These are phyloP conservation scores for Ernsta delagoae DNA, from an alignment of 2,888 invertebrate species.

Conservation along the genomic window DNA sequence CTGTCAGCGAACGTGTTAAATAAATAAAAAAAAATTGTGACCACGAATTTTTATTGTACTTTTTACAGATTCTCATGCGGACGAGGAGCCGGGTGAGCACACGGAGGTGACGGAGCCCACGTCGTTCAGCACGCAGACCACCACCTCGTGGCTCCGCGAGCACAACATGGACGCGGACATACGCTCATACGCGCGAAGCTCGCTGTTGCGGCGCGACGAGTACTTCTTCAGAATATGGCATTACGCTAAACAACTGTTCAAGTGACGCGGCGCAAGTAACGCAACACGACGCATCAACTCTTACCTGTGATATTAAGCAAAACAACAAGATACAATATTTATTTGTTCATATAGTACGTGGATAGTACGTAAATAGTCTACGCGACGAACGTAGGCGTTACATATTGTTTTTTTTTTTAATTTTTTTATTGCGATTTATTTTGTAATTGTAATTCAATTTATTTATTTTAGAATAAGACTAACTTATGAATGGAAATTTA, in stretches of 20 bases:
- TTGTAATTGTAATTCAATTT: slow-evolving; percentile 50
- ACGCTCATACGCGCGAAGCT: slow-evolving; percentile 94
- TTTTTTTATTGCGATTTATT: slow-evolving; percentile 55
- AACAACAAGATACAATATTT: slow-evolving; percentile 60
- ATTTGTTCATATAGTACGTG: slow-evolving; percentile 61
- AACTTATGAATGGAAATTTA: slow-evolving; percentile 58
- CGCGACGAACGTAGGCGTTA: background rate
- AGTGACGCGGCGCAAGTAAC: slow-evolving; percentile 86
- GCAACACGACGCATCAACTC: slow-evolving; percentile 61
- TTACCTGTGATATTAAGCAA: slow-evolving; percentile 74
- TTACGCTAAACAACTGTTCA: slow-evolving; percentile 93
- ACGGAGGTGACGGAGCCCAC: slow-evolving; percentile 91
- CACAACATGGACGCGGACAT: slow-evolving; percentile 98
- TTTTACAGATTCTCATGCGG: slow-evolving; percentile 66
- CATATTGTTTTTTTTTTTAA: slow-evolving; percentile 58
- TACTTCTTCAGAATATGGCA: slow-evolving; percentile 98
- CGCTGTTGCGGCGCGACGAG: slow-evolving; percentile 88
- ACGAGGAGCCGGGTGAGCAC: slow-evolving; percentile 74
- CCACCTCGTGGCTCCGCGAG: slow-evolving; percentile 96
- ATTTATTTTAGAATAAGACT: slow-evolving; percentile 51
- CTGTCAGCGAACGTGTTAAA: too few relatives aligned
- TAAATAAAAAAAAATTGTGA: too few relatives aligned
- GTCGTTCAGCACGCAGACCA: slow-evolving; percentile 96
- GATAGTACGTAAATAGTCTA: slow-evolving; percentile 51
- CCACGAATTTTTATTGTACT: too few relatives aligned